Evolutionary conservation across 2,888 invertebrate species (phyloP), one percentile per base, ranked within the genome.

Genomic region (Ischnura elegans): DNA sequence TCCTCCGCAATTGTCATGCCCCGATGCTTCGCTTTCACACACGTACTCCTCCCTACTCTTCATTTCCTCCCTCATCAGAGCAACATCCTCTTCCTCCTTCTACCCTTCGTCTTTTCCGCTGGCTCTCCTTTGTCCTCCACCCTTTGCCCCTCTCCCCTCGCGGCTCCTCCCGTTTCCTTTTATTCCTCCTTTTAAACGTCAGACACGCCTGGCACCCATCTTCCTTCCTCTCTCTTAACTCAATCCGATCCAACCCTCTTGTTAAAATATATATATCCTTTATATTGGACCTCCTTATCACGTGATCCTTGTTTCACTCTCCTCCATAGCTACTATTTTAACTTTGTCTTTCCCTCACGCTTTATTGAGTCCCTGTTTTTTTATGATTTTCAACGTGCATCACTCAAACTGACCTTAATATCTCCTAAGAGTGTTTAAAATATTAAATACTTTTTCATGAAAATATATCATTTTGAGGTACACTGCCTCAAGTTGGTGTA

Each of bases 1-100:
- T 76, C 76, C 76, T 76, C 76, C 76, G 36, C 76, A 76, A 76
- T 76, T 76, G 76, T 76, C 76, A 29, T 36, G 76, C 76, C 76
- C 10, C 76, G 29, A 29, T 55, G 29, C 36, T 42, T 19, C 87
- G 42, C 36, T 29, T 4, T 5, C 36, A 25, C 55, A 25, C 42
- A 0, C 25, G 6, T 61, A 42, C 87, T 36, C 87, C 55, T 42
- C n/a, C 61, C 13, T 19, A 19, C 51, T 19, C 51, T 51, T 51
- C 19, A 51, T 19, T 42, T 43, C 42, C 51, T 87, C 87, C 2
- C 46, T 21, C 61, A 21, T 3, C n/a, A n/a, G n/a, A n/a, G n/a
- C n/a, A n/a, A n/a, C n/a, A n/a, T n/a, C 21, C 61, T 61, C 61
- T 8, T 21, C 61, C 61, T 21, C 61, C 25, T 21, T 61, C 25